A percentile compares a stretch with the other conserved stretches of the same genome.
These are phyloP conservation scores for Uropsilus gracilis DNA, from an alignment of 2,113 vertebrate species.

Conservation along the genomic window DNA sequence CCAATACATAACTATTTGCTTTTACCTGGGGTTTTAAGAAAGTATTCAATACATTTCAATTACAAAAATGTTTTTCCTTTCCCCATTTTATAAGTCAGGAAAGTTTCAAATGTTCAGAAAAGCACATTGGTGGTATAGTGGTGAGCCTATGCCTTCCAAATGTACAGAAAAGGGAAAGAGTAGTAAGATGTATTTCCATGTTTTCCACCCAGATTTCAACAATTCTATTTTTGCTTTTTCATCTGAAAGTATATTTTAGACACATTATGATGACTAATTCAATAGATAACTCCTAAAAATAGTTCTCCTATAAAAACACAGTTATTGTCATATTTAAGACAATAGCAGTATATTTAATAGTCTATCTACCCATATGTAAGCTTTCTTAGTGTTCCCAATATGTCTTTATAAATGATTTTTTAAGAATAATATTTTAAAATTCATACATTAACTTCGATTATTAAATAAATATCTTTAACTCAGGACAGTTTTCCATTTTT, in stretches of 20 bases:
- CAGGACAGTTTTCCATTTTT: background rate
- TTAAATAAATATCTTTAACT: background rate
- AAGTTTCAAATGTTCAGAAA: constrained; percentile 19
- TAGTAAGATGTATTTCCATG: background rate
- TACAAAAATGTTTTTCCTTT: background rate
- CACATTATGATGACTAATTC: background rate
- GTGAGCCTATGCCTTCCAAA: too few species aligned
- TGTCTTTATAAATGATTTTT: background rate
- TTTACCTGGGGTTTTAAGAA: background rate
- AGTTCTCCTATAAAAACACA: background rate
- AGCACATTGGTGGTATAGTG: too few species aligned
- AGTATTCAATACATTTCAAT: background rate
- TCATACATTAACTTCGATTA: background rate
- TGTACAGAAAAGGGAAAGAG: background rate
- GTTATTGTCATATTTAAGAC: background rate
- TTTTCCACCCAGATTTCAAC: background rate
- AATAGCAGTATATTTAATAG: background rate
- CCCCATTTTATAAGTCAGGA: background rate
- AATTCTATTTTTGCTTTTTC: background rate
- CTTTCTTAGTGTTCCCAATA: background rate
- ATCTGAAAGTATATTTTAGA: background rate
- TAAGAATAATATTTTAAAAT: background rate
- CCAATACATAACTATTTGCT: background rate
- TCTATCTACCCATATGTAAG: background rate
- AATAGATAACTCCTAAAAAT: background rate